These are phyloP conservation scores for Aricia agestis DNA, from an alignment of 1,140 invertebrate species.

Conservation along the genomic window DNA sequence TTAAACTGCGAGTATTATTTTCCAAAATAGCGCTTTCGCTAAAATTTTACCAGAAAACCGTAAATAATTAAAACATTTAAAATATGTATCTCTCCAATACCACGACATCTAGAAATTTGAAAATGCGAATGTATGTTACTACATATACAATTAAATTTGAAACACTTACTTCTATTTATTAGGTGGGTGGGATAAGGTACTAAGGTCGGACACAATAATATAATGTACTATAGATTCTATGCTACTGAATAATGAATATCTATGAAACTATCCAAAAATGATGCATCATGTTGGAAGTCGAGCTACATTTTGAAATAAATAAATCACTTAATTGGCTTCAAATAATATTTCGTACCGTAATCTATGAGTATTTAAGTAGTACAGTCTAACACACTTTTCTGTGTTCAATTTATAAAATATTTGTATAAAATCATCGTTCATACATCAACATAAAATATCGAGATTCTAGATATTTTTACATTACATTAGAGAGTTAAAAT, in stretches of 20 bases:
- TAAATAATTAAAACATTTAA: slow-evolving; percentile 6
- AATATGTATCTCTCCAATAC: neutral
- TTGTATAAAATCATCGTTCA: neutral
- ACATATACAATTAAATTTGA: slow-evolving; percentile 9
- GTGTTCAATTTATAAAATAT: neutral
- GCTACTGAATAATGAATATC: neutral
- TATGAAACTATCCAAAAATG: neutral
- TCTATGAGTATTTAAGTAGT: too few species aligned
- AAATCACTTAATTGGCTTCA: too few species aligned
- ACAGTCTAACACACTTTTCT: neutral
- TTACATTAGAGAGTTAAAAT: neutral
- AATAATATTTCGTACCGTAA: too few species aligned
- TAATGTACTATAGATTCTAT: neutral
- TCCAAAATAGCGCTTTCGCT: neutral
- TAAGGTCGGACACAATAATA: slow-evolving; percentile 4
- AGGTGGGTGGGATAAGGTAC: slow-evolving; percentile 13
- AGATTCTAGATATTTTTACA: neutral
- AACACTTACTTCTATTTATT: slow-evolving; percentile 10
- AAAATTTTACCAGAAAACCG: neutral
- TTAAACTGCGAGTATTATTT: neutral
- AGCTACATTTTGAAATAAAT: neutral
- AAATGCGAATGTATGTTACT: slow-evolving; percentile 1
- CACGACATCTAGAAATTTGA: slow-evolving; percentile 3
- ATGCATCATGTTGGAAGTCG: neutral
- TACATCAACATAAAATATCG: too few species aligned